These are phyloP conservation scores for Halcyon chelicuti DNA, from an alignment of 2,797 vertebrate species.

Conservation along the genomic window DNA sequence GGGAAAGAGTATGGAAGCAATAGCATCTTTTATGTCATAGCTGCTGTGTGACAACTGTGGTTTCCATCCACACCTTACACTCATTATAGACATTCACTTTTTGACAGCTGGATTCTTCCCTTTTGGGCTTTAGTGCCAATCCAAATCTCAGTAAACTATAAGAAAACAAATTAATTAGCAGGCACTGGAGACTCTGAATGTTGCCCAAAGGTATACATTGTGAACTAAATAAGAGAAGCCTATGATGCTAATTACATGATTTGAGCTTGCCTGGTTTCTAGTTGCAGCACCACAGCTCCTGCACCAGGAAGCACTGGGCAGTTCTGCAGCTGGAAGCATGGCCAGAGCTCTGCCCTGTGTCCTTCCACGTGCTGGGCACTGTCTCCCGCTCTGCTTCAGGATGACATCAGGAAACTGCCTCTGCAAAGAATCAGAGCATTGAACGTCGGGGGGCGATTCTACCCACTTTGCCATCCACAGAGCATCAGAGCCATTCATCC, in stretches of 20 bases:
- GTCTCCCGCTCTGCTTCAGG: neutral
- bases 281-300: neutral
- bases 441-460: neutral
- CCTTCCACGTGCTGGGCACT: rapidly evolving
- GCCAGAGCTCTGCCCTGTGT: neutral
- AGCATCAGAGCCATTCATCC: neutral
- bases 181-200: constrained; percentile 31
- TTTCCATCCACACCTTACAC: constrained; percentile 63
- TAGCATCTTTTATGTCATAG: constrained; percentile 33
- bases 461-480: neutral
- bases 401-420: neutral
- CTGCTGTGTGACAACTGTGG: constrained; percentile 47
- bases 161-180: constrained; percentile 71
- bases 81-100: constrained; percentile 64
- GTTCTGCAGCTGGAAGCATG: neutral
- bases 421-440: neutral
- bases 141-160: constrained; percentile 60
- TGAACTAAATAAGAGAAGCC: neutral
- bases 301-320: neutral
- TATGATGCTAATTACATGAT: neutral
- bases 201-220: constrained; percentile 27
- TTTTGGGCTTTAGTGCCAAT: constrained; percentile 62
- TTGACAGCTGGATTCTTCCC: constrained; percentile 68
- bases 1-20: constrained; percentile 56
- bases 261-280: neutral